phyloP scores from a whole-genome alignment of 2,888 invertebrate genomes.

The Augiades crinisus region DNA sequence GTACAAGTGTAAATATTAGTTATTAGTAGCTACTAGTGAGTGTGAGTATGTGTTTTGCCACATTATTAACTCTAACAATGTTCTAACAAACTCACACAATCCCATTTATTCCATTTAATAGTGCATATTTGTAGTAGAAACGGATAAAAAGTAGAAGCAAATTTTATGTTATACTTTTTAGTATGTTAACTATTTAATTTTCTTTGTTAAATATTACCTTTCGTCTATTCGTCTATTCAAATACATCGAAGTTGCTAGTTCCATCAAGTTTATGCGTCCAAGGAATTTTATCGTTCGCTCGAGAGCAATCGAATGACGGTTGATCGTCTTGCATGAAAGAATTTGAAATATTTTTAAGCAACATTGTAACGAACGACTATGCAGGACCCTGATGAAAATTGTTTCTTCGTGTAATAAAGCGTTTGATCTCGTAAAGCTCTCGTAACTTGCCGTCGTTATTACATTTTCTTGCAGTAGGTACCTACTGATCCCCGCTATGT shows the following conservation, averaged over 20 bases:
- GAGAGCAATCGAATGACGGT: slow-evolving; percentile 5
- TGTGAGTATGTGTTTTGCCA: no score
- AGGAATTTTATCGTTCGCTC: slow-evolving; percentile 6
- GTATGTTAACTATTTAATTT: background rate
- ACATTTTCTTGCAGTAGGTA: slow-evolving; percentile 31
- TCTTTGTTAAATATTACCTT: background rate
- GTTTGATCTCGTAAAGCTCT: slow-evolving; percentile 31
- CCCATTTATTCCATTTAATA: no score
- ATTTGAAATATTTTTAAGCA: slow-evolving; percentile 24
- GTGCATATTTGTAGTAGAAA: no score
- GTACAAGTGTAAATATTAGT: no score
- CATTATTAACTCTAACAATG: no score
- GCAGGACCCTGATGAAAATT: slow-evolving; percentile 27
- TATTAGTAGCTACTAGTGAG: no score
- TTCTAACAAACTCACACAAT: no score
- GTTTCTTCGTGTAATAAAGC: slow-evolving; percentile 26
- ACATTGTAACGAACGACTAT: slow-evolving; percentile 27
- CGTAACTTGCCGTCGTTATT: slow-evolving; percentile 30
- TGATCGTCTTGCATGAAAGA: slow-evolving; percentile 23
- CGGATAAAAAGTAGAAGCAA: no score
- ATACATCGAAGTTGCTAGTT: no score
- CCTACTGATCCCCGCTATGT: slow-evolving; percentile 18
- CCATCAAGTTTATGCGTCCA: slow-evolving; percentile 15
- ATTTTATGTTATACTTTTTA: background rate
- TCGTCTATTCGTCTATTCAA: no score